A percentile compares a stretch with the other conserved stretches of the same genome.
Evolutionary conservation across 2,797 vertebrate genomes (phyloP).

Genomic region (Peromyscus eremicus): DNA sequence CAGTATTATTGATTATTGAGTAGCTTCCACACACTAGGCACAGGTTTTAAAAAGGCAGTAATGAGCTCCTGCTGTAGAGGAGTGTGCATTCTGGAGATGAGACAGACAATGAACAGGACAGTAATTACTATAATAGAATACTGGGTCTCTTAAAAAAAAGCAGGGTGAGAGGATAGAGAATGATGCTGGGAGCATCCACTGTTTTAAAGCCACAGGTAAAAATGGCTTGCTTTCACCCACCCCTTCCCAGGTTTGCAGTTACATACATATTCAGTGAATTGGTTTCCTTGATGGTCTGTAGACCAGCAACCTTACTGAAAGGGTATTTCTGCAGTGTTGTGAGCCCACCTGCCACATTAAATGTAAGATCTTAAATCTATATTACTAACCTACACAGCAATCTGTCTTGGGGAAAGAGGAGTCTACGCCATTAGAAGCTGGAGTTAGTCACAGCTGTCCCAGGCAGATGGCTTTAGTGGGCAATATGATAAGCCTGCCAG

Average conservation of each 20-base stretch:
- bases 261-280: background rate
- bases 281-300: slow-evolving; percentile 28
- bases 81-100: slow-evolving; percentile 4
- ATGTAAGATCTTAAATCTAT: slow-evolving; percentile 69
- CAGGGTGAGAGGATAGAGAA: background rate
- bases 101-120: background rate
- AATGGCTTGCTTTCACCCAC: background rate
- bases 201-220: slow-evolving; percentile 9
- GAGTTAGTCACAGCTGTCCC: slow-evolving; percentile 78
- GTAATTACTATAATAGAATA: slow-evolving; percentile 31
- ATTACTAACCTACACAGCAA: slow-evolving; percentile 59
- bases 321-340: slow-evolving; percentile 53
- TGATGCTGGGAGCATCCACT: background rate
- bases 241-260: background rate
- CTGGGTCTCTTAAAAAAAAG: slow-evolving; percentile 8
- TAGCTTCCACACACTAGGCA: slow-evolving; percentile 11
- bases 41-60: background rate
- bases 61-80: background rate
- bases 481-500: slow-evolving; percentile 77
- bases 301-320: slow-evolving; percentile 48
- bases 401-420: slow-evolving; percentile 62
- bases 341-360: slow-evolving; percentile 63
- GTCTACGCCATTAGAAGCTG: slow-evolving; percentile 48
- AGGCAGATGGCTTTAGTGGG: slow-evolving; percentile 79
- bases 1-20: slow-evolving; percentile 20